A percentile compares a stretch with the other conserved stretches of the same genome.
phyloP scores from a whole-genome alignment of 2,113 vertebrate species.

The Burhinus oedicnemus region DNA sequence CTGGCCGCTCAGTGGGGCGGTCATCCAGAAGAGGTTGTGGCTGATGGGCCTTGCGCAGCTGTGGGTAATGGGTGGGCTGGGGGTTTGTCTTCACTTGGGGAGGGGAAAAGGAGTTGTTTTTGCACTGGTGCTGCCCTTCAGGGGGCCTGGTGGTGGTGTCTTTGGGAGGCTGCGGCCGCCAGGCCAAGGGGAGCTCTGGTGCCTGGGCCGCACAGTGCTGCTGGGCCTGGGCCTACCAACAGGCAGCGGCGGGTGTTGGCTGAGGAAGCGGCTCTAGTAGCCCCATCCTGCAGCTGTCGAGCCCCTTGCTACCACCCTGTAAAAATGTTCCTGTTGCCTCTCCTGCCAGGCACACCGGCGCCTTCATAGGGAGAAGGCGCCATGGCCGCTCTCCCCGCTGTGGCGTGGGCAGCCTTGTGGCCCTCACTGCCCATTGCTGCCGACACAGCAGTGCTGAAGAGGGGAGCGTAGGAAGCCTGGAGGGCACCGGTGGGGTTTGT shows the following conservation, averaged over 20 bases:
- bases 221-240: neutral
- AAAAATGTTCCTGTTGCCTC: fast-evolving
- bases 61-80: fast-evolving
- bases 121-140: neutral
- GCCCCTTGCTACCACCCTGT: fast-evolving
- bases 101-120: neutral
- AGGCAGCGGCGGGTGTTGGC: too few species aligned
- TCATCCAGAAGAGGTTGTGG: fast-evolving
- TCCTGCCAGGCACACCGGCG: too few species aligned
- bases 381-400: fast-evolving
- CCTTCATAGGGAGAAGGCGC: fast-evolving
- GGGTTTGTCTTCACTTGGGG: too few species aligned
- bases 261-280: neutral
- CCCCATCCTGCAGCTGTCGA: fast-evolving
- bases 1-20: fast-evolving
- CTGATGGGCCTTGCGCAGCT: too few species aligned
- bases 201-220: neutral
- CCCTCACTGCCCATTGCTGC: neutral
- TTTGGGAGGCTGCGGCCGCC: neutral
- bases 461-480: fast-evolving
- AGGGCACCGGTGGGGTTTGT: fast-evolving
- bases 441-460: too few species aligned
- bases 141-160: neutral
- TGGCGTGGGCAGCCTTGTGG: neutral
- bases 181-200: neutral